Evolutionary conservation across 2,113 vertebrate species (phyloP).

Genomic region (Myotis yumanensis): DNA sequence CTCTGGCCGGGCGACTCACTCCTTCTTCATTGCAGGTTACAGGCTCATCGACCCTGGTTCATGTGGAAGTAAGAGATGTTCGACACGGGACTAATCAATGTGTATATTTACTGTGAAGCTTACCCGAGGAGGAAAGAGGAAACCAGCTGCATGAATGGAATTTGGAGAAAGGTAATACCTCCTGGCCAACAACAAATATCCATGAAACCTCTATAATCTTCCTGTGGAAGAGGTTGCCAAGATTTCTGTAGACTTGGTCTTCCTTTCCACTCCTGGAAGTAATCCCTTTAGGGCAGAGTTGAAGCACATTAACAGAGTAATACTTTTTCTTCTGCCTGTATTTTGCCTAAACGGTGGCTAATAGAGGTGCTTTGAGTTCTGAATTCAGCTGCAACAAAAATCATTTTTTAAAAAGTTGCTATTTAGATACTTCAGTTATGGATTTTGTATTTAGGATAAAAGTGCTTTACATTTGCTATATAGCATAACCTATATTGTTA

Average conservation of each 20-base stretch:
- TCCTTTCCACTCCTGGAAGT: conserved; percentile 47
- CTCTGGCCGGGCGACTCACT: no score
- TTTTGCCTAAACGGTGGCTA: not conserved
- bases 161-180: conserved; percentile 42
- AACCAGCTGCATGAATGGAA: not conserved
- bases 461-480: not conserved
- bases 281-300: conserved; percentile 47
- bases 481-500: not conserved
- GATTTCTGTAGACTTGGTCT: not conserved
- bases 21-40: not conserved
- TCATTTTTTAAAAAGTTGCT: not conserved
- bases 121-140: conserved; percentile 35
- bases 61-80: not conserved
- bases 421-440: not conserved
- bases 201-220: conserved; percentile 29
- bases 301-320: not conserved
- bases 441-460: not conserved
- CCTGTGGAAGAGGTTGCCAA: conserved; percentile 31
- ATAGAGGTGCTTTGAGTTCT: not conserved
- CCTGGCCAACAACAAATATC: not conserved
- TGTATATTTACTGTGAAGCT: not conserved
- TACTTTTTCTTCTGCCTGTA: conserved; percentile 30
- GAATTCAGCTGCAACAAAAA: conserved; percentile 1
- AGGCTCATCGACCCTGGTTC: not conserved
- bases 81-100: not conserved